Conservation (phyloP, 30 jellyfish, hydroid and myxozoan genomes). For the Cassiopea andromeda region DNA sequence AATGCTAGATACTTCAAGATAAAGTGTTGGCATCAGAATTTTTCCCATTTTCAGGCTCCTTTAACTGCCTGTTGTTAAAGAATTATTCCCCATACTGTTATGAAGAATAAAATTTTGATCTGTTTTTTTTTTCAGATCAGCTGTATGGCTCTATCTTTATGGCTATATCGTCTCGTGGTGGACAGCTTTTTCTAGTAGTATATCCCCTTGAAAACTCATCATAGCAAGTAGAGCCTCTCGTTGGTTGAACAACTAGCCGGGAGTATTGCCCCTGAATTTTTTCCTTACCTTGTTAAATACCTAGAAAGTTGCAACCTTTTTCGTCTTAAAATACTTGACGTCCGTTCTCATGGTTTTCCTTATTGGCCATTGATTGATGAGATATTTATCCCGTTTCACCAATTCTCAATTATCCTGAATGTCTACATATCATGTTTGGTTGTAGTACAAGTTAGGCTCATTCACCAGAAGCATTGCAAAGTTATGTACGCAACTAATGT, state of each 20-base stretch:
- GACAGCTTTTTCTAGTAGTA: conserved; percentile 46
- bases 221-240: neutral
- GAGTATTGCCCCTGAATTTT: neutral
- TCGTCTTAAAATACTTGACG: no score
- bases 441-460: no score
- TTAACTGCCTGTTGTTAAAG: neutral
- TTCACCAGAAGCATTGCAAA: no score
- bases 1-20: no score
- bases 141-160: conserved; percentile 85
- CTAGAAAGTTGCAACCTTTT: no score
- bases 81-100: neutral
- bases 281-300: no score
- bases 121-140: conserved; percentile 59
- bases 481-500: no score
- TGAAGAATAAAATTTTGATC: neutral
- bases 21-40: neutral
- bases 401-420: no score
- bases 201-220: neutral
- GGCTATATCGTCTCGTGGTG: conserved; percentile 90
- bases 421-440: no score
- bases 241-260: neutral
- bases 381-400: no score
- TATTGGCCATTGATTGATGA: no score
- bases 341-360: no score
- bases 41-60: neutral